A percentile compares a stretch with the other conserved stretches of the same genome.
phyloP scores from a whole-genome alignment of 2,797 vertebrate species.

The Myotis planiceps region DNA sequence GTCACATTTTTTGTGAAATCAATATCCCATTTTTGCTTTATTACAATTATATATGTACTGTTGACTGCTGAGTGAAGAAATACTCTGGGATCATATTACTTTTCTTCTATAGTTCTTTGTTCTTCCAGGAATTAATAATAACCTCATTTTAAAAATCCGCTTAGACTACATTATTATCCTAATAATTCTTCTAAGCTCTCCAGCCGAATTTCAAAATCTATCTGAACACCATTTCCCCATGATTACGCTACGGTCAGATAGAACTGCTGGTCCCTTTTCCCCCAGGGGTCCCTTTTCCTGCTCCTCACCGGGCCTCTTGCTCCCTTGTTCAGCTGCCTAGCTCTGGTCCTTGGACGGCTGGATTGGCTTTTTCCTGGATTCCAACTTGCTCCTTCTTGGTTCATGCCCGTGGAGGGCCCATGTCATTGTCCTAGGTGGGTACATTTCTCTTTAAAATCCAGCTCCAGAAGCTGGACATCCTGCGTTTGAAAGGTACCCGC shows the following conservation, averaged over 20 bases:
- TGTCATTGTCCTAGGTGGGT: background rate
- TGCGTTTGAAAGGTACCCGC: background rate
- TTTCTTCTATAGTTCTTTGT: slow-evolving; percentile 55
- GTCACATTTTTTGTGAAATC: slow-evolving; percentile 54
- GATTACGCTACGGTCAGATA: background rate
- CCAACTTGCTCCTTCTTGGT: background rate
- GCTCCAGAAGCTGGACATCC: background rate
- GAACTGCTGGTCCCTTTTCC: background rate
- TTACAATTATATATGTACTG: slow-evolving; percentile 53
- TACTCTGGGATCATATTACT: slow-evolving; percentile 31
- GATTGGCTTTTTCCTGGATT: background rate
- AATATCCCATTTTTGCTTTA: slow-evolving; percentile 68
- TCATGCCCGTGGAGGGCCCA: background rate
- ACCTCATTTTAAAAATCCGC: background rate
- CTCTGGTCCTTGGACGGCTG: no score
- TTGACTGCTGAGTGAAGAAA: slow-evolving; percentile 52
- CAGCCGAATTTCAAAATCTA: slow-evolving; percentile 16
- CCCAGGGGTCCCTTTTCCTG: rapidly evolving
- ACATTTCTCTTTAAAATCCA: background rate
- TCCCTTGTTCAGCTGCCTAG: background rate
- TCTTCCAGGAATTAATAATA: slow-evolving; percentile 66
- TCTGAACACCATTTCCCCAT: background rate
- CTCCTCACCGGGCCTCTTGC: rapidly evolving
- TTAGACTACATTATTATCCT: slow-evolving; percentile 42
- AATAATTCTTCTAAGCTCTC: slow-evolving; percentile 41